Evolutionary conservation across 2,888 invertebrate genomes (phyloP).

Genomic region (Eulithis testata): DNA sequence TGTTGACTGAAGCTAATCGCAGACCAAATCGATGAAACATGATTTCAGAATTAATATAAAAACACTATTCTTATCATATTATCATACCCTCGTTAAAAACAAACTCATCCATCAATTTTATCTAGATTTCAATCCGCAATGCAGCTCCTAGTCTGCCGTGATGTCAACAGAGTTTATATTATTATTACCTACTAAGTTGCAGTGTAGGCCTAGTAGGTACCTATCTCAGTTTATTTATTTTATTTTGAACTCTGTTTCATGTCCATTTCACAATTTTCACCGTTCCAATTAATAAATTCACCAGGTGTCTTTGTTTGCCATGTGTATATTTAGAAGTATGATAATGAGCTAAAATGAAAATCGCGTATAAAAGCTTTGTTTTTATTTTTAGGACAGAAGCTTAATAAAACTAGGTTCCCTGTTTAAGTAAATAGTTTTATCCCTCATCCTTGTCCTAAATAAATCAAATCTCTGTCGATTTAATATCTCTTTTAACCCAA

Average conservation of each 20-base stretch:
- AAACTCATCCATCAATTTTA: slow-evolving; percentile 54
- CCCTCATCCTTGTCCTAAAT: not conserved
- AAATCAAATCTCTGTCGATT: slow-evolving; percentile 11
- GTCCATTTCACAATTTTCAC: too few relatives aligned
- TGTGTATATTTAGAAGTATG: too few relatives aligned
- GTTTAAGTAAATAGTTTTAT: not conserved
- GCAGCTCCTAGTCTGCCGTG: slow-evolving; percentile 21
- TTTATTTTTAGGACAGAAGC: not conserved
- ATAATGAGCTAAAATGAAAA: too few relatives aligned
- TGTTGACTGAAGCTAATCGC: slow-evolving; percentile 14
- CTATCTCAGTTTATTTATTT: too few relatives aligned
- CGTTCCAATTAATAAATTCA: too few relatives aligned
- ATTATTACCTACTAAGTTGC: not conserved
- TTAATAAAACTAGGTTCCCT: not conserved
- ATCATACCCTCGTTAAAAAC: slow-evolving; percentile 49
- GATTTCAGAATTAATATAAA: slow-evolving; percentile 19
- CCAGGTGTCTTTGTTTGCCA: too few relatives aligned
- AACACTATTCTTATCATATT: slow-evolving; percentile 27
- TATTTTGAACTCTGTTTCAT: too few relatives aligned
- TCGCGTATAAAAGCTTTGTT: not conserved
- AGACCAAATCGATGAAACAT: slow-evolving; percentile 10
- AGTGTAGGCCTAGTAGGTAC: too few relatives aligned
- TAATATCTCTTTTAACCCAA: slow-evolving; percentile 1
- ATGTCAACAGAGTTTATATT: slow-evolving; percentile 15
- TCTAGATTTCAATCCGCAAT: slow-evolving; percentile 34